These are phyloP conservation scores for Shargacucullia verbasci DNA, from an alignment of 2,888 invertebrate genomes.

Conservation along the genomic window DNA sequence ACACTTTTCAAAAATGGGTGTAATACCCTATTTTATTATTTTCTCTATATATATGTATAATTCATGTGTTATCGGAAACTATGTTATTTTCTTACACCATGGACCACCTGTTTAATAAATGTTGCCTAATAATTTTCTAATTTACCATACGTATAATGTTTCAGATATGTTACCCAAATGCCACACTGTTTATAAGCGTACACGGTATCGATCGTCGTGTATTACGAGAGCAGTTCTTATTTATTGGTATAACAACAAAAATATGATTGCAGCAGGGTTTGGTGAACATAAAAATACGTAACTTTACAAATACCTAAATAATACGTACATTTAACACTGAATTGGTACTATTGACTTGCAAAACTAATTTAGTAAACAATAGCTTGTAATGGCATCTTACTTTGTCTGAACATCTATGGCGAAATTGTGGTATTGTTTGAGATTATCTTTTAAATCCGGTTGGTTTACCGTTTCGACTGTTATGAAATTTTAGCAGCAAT, in stretches of 20 bases:
- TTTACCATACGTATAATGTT: neutral
- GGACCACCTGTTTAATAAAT: neutral
- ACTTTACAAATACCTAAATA: conserved; percentile 44
- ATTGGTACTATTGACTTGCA: conserved; percentile 66
- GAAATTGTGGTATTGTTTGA: conserved; percentile 77
- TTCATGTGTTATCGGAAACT: neutral
- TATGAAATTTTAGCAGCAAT: conserved; percentile 50
- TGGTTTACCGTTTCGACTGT: conserved; percentile 59
- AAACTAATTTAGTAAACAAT: conserved; percentile 82
- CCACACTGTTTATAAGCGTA: neutral
- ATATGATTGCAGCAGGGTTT: conserved; percentile 1
- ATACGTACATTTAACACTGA: conserved; percentile 70
- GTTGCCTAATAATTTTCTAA: neutral
- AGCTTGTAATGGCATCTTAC: conserved; percentile 78
- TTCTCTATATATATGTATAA: too few relatives aligned
- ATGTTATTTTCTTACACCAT: neutral
- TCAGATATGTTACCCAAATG: neutral
- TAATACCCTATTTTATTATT: too few relatives aligned
- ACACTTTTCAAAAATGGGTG: too few relatives aligned
- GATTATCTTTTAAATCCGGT: conserved; percentile 68
- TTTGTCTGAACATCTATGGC: conserved; percentile 78
- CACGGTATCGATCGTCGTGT: conserved; percentile 11
- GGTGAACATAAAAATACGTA: conserved; percentile 8
- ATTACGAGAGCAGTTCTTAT: conserved; percentile 23
- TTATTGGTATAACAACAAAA: conserved; percentile 4